Conservation (phyloP, 2,888 invertebrate genomes). For the Fragum sueziense region DNA sequence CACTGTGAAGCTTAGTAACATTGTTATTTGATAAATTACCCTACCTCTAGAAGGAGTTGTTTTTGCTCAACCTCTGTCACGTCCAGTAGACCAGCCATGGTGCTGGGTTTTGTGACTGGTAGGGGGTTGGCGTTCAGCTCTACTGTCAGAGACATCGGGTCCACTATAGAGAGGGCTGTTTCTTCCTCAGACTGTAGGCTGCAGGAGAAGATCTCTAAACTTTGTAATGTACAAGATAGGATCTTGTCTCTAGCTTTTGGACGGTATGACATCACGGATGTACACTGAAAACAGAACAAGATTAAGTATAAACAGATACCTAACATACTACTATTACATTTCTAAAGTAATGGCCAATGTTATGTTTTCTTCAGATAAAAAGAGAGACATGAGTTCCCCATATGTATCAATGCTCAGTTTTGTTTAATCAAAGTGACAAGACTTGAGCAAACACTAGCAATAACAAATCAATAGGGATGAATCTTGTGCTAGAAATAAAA, state of each 20-base stretch:
- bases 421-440: too few species aligned
- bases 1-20: too few species aligned
- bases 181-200: slow-evolving; percentile 94
- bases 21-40: not conserved
- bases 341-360: not conserved
- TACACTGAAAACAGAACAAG: slow-evolving; percentile 87
- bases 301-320: too few species aligned
- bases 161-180: slow-evolving; percentile 96
- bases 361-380: too few species aligned
- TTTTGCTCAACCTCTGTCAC: slow-evolving; percentile 70
- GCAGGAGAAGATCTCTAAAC: slow-evolving; percentile 95
- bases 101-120: slow-evolving; percentile 67
- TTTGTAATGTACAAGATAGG: slow-evolving; percentile 92
- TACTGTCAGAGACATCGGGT: slow-evolving; percentile 90
- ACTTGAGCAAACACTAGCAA: too few species aligned
- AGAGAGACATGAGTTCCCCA: too few species aligned
- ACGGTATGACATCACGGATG: slow-evolving; percentile 92
- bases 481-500: too few species aligned
- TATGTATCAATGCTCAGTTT: too few species aligned
- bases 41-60: slow-evolving; percentile 79
- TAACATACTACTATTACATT: too few species aligned
- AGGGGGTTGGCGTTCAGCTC: slow-evolving; percentile 79
- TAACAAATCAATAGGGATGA: too few species aligned
- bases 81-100: slow-evolving; percentile 73
- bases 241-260: slow-evolving; percentile 88